Base-by-base conservation (phyloP, 2,113 vertebrate genomes). In the Callipepla californica region DNA sequence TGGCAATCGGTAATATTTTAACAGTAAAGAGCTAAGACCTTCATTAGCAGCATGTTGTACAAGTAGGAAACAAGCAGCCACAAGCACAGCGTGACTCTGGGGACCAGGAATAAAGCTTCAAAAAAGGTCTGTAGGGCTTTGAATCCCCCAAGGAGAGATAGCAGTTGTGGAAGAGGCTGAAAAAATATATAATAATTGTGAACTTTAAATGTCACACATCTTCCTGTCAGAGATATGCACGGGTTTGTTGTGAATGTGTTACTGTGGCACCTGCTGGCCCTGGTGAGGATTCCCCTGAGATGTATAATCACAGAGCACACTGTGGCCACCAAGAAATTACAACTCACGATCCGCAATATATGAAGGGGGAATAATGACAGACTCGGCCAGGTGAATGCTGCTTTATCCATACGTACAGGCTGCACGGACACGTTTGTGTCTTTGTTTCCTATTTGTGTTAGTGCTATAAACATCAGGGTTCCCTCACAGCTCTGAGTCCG, bases 271-370 rank as follows among this genome's bases (percentile, higher is more conserved):
- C 87, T 93, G 78, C 90, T 89, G 66, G 78, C 80, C 63, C 67
- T 77, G 75, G 57, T 80, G 75, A 82, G 81, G 72, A 91, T 91
- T 89, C 94, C 73, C 91, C 61, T 0, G 32, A 92, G 92, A 66
- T 66, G 44, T 25, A 45, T 92, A 89, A 95, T 92, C 91, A 92
- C 65, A 90, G 75, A 85, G 94, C 75, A 76, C 66, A 79, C 44
- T 20, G 51, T 32, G n/a, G 62, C 74, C 84, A 59, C 67, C n/a
- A 47, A 74, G 91, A 92, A 87, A 90, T 92, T 68, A 92, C 80
- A 90, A 28, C 84, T 90, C 40, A 58, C 69, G 62, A 81, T 89
- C 84, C 47, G 32, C 91, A 92, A 18, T 42, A 16, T 55, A 65
- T 28, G n/a, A 78, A 90, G 36, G 59, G 68, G 53, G n/a, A 73